Conservation (phyloP, 2,888 invertebrate genomes). For the Euspilapteryx auroguttella region DNA sequence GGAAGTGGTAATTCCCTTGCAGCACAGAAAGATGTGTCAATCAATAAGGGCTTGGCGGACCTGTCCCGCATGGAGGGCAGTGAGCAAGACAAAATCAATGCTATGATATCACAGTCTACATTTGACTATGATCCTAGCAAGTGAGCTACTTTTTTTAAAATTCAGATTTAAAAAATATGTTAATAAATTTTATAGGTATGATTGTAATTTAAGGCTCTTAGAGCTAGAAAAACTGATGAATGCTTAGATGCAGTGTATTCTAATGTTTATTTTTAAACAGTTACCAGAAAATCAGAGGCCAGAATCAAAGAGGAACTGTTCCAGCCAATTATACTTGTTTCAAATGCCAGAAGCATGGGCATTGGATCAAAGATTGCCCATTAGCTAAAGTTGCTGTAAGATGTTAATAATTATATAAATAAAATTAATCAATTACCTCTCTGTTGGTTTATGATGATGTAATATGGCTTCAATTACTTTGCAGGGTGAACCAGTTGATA, state of each 20-base stretch:
- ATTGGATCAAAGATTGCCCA: constrained; percentile 98
- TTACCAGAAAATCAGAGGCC: constrained; percentile 86
- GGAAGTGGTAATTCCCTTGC: constrained; percentile 41
- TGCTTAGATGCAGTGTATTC: no score
- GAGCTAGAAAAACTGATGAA: no score
- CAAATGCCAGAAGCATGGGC: constrained; percentile 92
- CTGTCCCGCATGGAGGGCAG: constrained; percentile 87
- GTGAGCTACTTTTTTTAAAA: constrained; percentile 64
- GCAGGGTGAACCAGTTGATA: constrained; percentile 69
- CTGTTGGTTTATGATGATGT: no score
- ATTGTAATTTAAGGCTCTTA: no score
- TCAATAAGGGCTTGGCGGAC: constrained; percentile 74
- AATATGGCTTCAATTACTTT: no score
- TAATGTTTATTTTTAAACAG: no score
- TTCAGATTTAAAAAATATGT: no score
- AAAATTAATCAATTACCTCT: no score
- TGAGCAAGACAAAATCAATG: constrained; percentile 96
- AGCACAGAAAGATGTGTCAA: constrained; percentile 45
- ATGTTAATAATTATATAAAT: constrained; percentile 6
- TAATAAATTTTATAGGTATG: no score
- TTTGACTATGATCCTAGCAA: constrained; percentile 96
- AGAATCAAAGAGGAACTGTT: constrained; percentile 86
- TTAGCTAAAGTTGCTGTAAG: constrained; percentile 50
- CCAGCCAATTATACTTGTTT: constrained; percentile 93
- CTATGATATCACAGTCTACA: constrained; percentile 97